A percentile compares a stretch with the other conserved stretches of the same genome.
These are phyloP conservation scores for Xanthia icteritia DNA, from an alignment of 2,888 invertebrate species.

Conservation along the genomic window DNA sequence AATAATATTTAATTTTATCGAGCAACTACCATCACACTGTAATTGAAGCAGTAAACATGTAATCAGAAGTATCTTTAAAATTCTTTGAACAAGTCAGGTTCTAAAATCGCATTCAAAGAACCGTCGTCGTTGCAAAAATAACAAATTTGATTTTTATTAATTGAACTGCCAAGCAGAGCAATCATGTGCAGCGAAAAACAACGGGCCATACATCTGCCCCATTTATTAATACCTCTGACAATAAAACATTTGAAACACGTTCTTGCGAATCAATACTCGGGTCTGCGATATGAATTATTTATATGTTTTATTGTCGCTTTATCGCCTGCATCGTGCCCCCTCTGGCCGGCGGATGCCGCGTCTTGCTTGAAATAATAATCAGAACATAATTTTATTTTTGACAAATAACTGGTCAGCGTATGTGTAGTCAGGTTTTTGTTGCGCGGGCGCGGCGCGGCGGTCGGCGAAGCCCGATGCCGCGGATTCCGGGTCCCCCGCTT, in stretches of 20 bases:
- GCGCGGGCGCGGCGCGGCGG: slow-evolving; percentile 63
- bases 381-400: slow-evolving; percentile 89
- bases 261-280: slow-evolving; percentile 88
- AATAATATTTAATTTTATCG: slow-evolving; percentile 12
- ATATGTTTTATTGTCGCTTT: slow-evolving; percentile 89
- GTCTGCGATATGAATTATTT: slow-evolving; percentile 87
- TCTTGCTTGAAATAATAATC: slow-evolving; percentile 87
- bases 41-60: slow-evolving; percentile 37
- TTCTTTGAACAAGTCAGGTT: slow-evolving; percentile 14
- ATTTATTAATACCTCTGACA: slow-evolving; percentile 86
- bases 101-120: slow-evolving; percentile 46
- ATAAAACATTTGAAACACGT: slow-evolving; percentile 90
- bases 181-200: slow-evolving; percentile 78
- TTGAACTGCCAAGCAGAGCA: slow-evolving; percentile 82
- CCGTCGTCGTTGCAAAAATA: slow-evolving; percentile 69
- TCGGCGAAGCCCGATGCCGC: slow-evolving; percentile 66
- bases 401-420: slow-evolving; percentile 87
- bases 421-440: slow-evolving; percentile 79
- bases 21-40: neutral
- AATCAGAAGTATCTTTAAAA: slow-evolving; percentile 34
- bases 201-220: slow-evolving; percentile 84
- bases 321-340: slow-evolving; percentile 83
- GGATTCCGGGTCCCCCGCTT: slow-evolving; percentile 73
- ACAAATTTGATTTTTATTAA: slow-evolving; percentile 85
- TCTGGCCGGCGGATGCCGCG: slow-evolving; percentile 69